phyloP scores from a whole-genome alignment of 2,797 vertebrate genomes.

The Poecilia picta region DNA sequence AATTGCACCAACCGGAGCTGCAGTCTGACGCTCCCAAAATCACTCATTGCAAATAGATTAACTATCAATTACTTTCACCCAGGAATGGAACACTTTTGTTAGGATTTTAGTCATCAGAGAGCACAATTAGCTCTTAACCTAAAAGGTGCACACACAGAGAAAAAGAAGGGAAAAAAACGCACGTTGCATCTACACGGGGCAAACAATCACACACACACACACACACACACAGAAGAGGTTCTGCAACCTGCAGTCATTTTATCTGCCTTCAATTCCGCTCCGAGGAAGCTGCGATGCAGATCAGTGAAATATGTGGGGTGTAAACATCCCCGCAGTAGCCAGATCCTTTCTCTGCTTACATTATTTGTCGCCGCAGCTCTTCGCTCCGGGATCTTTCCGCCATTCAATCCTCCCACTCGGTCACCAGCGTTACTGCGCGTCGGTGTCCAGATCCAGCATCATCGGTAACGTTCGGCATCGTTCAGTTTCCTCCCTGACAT shows the following conservation, averaged over 20 bases:
- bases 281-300: not conserved
- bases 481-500: not conserved
- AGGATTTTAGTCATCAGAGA: not conserved
- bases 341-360: conserved; percentile 56
- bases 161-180: not conserved
- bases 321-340: not conserved
- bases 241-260: conserved; percentile 46
- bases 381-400: conserved; percentile 37
- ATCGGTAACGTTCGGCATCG: not conserved
- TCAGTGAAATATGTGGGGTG: not conserved
- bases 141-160: not conserved
- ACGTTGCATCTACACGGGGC: not conserved
- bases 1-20: conserved; percentile 30
- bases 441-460: conserved; percentile 10
- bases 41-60: not conserved
- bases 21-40: conserved; percentile 3
- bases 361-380: conserved; percentile 47
- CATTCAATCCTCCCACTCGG: conserved; percentile 35
- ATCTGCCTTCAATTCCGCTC: not conserved
- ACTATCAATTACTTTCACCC: not conserved
- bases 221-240: conserved; percentile 57
- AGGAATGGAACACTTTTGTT: not conserved
- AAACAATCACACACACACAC: conserved; percentile 15
- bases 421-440: not conserved
- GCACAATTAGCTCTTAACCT: not conserved